Base-by-base conservation (phyloP, 2,113 vertebrate genomes). In the Syngnathus typhle region DNA sequence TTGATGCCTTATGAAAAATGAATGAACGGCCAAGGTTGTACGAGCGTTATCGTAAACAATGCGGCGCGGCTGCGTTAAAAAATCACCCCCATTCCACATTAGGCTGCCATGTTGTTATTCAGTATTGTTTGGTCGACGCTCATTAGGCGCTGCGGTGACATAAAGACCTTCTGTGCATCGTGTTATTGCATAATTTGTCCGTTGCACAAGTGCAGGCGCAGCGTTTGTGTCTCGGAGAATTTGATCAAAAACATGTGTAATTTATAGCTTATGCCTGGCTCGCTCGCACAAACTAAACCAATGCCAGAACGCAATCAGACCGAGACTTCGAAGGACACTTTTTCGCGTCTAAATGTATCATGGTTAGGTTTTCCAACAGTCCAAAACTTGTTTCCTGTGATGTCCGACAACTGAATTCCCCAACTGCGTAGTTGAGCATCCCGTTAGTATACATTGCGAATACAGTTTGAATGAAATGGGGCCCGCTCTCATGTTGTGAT, bases 1-100 rank as follows among this genome's bases (percentile, higher is more conserved):
- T 55, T 56, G 54, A 56, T 36, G 21, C 55, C 55, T 36, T 58
- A 18, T 58, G 27, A 58, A 58, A 58, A 36, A 58, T 36, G 55
- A 36, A 58, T 58, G 27, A 58, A 58, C 27, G 4, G 6, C 5
- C 32, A 5, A 16, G 13, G 13, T 16, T 58, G 19, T 2, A 55
- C 10, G 21, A 21, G 21, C 18, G 11, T 21, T 54, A 32, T 16
- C 55, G 4, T 58, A 36, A 58, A 58, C 55, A 58, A 58, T 16
- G 55, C 27, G 13, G 36, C 27, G 7, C 27, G 21, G 2, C 55
- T 7, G 15, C 13, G 6, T 36, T 6, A 36, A 58, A 36, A 43
- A 36, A 36, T 16, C 27, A 18, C 55, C 55, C 27, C 6, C 55
- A 58, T 58, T 58, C 36, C 36, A 58, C 27, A 36, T 58, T 18